Conservation (phyloP, 2,888 invertebrate genomes). For the Latrodectus elegans region DNA sequence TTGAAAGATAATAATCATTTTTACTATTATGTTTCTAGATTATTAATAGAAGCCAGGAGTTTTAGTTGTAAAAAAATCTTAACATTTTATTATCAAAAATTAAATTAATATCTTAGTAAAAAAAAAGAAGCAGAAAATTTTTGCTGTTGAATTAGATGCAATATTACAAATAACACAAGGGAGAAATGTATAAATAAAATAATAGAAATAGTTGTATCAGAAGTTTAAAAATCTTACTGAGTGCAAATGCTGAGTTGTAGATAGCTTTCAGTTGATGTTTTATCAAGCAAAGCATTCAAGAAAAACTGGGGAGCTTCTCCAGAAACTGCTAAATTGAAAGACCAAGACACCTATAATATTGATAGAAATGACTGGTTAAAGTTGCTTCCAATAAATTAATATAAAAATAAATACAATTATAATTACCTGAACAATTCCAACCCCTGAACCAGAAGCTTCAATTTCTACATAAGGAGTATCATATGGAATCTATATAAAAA, state of each 20-base stretch:
- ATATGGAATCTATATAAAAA: constrained; percentile 76
- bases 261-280: constrained; percentile 84
- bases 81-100: too few species aligned
- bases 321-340: constrained; percentile 89
- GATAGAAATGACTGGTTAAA: neutral
- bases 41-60: too few species aligned
- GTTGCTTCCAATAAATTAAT: neutral
- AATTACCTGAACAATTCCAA: constrained; percentile 80
- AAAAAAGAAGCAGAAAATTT: neutral
- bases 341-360: constrained; percentile 82
- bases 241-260: constrained; percentile 86
- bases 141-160: neutral
- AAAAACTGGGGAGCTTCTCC: constrained; percentile 91
- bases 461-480: constrained; percentile 82
- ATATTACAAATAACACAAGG: neutral
- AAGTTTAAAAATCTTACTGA: constrained; percentile 71
- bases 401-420: neutral
- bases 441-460: constrained; percentile 86
- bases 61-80: too few species aligned
- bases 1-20: too few species aligned
- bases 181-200: neutral
- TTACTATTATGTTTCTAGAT: too few species aligned
- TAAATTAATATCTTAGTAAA: too few species aligned
- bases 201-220: neutral
- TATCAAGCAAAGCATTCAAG: constrained; percentile 89